These are phyloP conservation scores for Lagocephalus sceleratus DNA, from an alignment of 2,797 vertebrate species.

Conservation along the genomic window DNA sequence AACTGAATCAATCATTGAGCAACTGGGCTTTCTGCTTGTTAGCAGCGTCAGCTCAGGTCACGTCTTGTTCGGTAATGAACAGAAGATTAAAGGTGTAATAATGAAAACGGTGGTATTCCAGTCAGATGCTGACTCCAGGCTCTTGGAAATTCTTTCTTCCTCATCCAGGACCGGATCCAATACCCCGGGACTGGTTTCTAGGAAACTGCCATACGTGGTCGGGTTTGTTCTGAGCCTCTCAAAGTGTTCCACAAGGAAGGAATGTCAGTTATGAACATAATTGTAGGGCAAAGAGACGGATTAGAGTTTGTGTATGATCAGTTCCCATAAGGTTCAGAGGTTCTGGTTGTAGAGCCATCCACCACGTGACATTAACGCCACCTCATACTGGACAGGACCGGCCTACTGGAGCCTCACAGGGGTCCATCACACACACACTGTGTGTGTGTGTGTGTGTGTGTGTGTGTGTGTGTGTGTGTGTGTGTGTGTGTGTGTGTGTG, in stretches of 20 bases:
- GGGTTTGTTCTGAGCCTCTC: too few species aligned
- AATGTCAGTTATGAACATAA: neutral
- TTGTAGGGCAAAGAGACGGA: conserved; percentile 2
- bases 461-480: conserved; percentile 18
- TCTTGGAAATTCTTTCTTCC: neutral
- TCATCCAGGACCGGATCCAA: neutral
- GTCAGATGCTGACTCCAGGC: neutral
- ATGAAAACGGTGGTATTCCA: too few species aligned
- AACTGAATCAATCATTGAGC: conserved; percentile 16
- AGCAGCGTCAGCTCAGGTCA: neutral
- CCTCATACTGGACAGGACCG: conserved; percentile 29
- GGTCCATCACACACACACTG: conserved; percentile 48
- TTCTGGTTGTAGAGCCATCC: conserved; percentile 15
- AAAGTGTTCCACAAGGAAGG: neutral
- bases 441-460: conserved; percentile 42
- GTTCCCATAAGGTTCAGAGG: conserved; percentile 7
- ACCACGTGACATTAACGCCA: conserved; percentile 27
- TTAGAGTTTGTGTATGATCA: conserved; percentile 16
- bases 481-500: conserved; percentile 30
- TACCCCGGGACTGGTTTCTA: neutral
- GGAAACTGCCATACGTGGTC: neutral
- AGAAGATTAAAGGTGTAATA: too few species aligned
- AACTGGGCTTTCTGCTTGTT: conserved; percentile 7
- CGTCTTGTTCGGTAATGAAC: neutral
- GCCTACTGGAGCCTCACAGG: conserved; percentile 42